Evolutionary conservation across 2,888 invertebrate species (phyloP).

Genomic region (Tupiocoris notatus): DNA sequence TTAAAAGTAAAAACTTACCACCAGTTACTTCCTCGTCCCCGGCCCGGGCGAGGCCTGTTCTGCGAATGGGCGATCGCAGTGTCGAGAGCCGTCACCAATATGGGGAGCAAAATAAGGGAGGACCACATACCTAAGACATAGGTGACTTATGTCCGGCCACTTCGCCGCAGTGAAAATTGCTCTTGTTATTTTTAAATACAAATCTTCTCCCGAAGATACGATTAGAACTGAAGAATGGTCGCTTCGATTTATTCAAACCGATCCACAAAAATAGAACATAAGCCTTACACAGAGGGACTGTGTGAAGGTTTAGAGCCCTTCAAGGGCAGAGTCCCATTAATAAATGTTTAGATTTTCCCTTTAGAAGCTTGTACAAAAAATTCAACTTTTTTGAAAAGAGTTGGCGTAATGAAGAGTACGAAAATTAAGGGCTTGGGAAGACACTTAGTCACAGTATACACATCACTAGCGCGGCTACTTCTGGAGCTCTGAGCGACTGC

Average conservation of each 20-base stretch:
- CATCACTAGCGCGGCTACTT: slow-evolving; percentile 40
- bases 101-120: slow-evolving; percentile 53
- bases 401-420: slow-evolving; percentile 13
- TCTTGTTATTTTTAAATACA: neutral
- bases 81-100: slow-evolving; percentile 59
- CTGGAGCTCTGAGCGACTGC: slow-evolving; percentile 20
- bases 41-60: slow-evolving; percentile 63
- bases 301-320: neutral
- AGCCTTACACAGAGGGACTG: neutral
- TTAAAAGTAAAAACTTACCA: slow-evolving; percentile 64
- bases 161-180: neutral
- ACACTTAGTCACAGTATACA: slow-evolving; percentile 35
- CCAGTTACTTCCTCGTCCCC: slow-evolving; percentile 88
- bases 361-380: neutral
- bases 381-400: neutral
- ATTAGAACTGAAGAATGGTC: neutral
- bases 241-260: neutral
- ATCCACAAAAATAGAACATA: neutral
- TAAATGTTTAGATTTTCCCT: neutral
- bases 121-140: slow-evolving; percentile 49
- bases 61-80: slow-evolving; percentile 54
- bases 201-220: neutral
- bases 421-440: slow-evolving; percentile 10
- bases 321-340: neutral
- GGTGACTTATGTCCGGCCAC: slow-evolving; percentile 31